Conservation (phyloP, 1,140 invertebrate species). For the Dendrolimus punctatus region DNA sequence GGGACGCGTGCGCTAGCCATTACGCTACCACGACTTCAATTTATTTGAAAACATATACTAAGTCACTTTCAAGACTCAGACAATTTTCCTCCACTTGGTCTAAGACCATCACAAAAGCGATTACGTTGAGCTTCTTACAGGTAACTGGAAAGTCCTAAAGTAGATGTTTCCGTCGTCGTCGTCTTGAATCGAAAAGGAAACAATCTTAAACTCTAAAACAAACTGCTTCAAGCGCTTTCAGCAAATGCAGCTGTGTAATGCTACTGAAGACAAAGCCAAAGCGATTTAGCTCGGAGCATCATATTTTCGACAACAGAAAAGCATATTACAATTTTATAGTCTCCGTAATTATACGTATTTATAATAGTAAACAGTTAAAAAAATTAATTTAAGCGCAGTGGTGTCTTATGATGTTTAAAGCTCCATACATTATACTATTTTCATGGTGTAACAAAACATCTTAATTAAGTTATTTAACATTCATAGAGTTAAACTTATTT, state of each 20-base stretch:
- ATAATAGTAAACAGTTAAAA: too few species aligned
- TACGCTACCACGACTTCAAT: too few species aligned
- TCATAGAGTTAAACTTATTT: too few species aligned
- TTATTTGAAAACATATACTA: conserved; percentile 2
- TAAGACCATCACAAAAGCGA: conserved; percentile 29
- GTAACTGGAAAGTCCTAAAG: conserved; percentile 28
- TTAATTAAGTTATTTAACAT: too few species aligned
- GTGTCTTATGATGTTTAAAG: too few species aligned
- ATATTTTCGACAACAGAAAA: background rate
- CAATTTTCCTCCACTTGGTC: conserved; percentile 4
- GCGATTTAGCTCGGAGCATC: background rate
- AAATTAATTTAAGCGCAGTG: too few species aligned
- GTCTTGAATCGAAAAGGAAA: conserved; percentile 46
- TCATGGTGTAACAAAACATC: too few species aligned
- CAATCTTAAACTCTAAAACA: conserved; percentile 62
- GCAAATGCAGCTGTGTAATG: conserved; percentile 16
- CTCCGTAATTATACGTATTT: background rate
- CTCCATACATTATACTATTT: too few species aligned
- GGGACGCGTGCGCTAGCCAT: too few species aligned
- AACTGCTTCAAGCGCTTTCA: conserved; percentile 41
- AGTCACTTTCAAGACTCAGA: conserved; percentile 1
- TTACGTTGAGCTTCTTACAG: conserved; percentile 27
- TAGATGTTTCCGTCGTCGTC: conserved; percentile 36
- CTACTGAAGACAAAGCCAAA: conserved; percentile 1
- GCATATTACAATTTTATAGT: background rate